A percentile compares a stretch with the other conserved stretches of the same genome.
Conservation (phyloP, 2,113 vertebrate genomes). For the Amphiprion ocellaris region DNA sequence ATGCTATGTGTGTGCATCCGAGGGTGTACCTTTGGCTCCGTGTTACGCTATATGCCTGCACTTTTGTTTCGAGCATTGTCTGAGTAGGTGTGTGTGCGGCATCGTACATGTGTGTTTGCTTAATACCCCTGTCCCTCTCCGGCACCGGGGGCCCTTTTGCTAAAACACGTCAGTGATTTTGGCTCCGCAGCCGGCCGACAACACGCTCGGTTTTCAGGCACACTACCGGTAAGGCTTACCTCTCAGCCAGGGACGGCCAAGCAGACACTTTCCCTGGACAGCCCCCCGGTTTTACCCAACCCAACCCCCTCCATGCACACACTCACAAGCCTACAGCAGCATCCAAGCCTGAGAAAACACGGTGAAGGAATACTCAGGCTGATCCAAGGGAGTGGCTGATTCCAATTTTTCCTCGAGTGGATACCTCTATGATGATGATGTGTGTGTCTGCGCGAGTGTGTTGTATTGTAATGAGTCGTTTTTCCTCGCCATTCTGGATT, state of each 20-base stretch:
- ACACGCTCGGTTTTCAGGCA: conserved; percentile 69
- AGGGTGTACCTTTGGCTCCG: conserved; percentile 72
- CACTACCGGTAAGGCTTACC: conserved; percentile 63
- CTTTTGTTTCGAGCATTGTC: conserved; percentile 75
- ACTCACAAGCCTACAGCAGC: conserved; percentile 33
- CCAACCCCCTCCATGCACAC: conserved; percentile 25
- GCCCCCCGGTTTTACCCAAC: conserved; percentile 37
- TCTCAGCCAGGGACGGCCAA: conserved; percentile 69
- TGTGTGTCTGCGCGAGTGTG: conserved; percentile 28
- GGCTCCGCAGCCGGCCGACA: conserved; percentile 57
- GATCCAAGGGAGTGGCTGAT: conserved; percentile 57
- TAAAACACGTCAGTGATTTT: conserved; percentile 73
- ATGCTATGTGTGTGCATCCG: conserved; percentile 29
- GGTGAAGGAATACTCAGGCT: conserved; percentile 64
- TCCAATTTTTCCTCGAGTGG: conserved; percentile 64
- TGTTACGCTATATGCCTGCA: conserved; percentile 68
- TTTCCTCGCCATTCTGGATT: not conserved
- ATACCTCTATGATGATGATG: conserved; percentile 52
- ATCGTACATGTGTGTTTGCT: conserved; percentile 50
- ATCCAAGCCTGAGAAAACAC: conserved; percentile 57
- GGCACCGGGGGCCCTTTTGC: conserved; percentile 57
- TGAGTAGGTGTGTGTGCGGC: conserved; percentile 58
- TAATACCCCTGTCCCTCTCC: conserved; percentile 66
- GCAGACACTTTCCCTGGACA: conserved; percentile 73
- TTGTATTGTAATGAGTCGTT: conserved; percentile 23